Base-by-base conservation (phyloP, 1,140 invertebrate species). In the Zaprionus lachaisei region DNA sequence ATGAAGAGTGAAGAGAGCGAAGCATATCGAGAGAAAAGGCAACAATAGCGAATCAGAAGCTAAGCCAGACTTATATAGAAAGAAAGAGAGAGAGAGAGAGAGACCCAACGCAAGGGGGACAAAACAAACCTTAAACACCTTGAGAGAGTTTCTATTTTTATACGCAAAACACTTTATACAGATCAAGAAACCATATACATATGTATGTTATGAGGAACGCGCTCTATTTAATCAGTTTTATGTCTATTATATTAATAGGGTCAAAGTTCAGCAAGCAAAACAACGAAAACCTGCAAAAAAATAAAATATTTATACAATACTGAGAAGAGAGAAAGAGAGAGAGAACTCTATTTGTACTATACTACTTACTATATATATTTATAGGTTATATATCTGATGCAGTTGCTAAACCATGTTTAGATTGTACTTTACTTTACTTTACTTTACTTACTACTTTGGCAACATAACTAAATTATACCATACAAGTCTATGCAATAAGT, bases 181-280 rank as follows among this genome's bases (percentile, higher is more conserved):
- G 41, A 17, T 47, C 4, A 47, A 58, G 7, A 34, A 34, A 58
- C 31, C 15, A 82, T 57, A 77, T n/a, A n/a, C n/a, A n/a, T 56
- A 17, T 47, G n/a, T 47, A 17, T 47, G 41, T 47, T 17, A 34
- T 9, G 31, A 34, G 78, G 54, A 65, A 54, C 55, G n/a, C 41
- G 41, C 56, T 71, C 77, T 41, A 75, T 57, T 72, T 67, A 77
- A 64, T 70, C 79, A 80, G 55, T 81, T 84, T 81, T 89, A 84
- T 68, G 84, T 89, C 84, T 87, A 87, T 89, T 87, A 87, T 89
- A 87, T 87, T 89, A 87, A 87, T 87, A 87, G 84, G 84, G 70
- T 87, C 83, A 75, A 65, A 47, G 41, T 62, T 58, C 54, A 28
- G 57, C 44, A 71, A 69, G 66, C n/a, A 47, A 34, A 61, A 11